Conservation (phyloP, 2,113 vertebrate species). For the Entomyzon cyanotis region DNA sequence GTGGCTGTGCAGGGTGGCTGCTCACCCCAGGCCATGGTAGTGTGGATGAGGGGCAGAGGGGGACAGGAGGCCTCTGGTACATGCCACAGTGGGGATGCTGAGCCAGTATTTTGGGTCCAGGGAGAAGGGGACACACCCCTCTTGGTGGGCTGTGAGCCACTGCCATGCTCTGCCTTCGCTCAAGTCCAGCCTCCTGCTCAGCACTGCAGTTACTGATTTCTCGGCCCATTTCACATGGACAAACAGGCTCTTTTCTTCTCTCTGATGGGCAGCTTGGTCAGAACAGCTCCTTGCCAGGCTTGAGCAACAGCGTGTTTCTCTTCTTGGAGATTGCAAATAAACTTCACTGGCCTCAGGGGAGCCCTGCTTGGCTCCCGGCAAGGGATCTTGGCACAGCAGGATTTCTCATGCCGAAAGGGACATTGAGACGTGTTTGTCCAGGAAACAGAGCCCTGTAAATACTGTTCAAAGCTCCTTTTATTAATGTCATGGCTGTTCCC, state of each 20-base stretch:
- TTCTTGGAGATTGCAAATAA: background rate
- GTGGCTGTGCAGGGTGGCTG: background rate
- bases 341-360: background rate
- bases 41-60: fast-evolving
- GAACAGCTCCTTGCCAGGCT: background rate
- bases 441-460: background rate
- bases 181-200: fast-evolving
- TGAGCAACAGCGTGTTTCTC: background rate
- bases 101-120: background rate
- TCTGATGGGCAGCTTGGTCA: background rate
- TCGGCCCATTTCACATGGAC: background rate
- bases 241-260: background rate
- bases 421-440: background rate
- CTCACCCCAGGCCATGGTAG: background rate
- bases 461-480: background rate
- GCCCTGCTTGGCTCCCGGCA: background rate
- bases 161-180: background rate
- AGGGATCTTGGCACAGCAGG: background rate
- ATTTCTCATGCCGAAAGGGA: background rate
- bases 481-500: background rate
- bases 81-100: fast-evolving
- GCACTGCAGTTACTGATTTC: background rate
- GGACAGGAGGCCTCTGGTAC: no score
- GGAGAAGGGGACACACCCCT: background rate
- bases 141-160: fast-evolving